These are phyloP conservation scores for Micromys minutus DNA, from an alignment of 2,113 vertebrate species.

Conservation along the genomic window DNA sequence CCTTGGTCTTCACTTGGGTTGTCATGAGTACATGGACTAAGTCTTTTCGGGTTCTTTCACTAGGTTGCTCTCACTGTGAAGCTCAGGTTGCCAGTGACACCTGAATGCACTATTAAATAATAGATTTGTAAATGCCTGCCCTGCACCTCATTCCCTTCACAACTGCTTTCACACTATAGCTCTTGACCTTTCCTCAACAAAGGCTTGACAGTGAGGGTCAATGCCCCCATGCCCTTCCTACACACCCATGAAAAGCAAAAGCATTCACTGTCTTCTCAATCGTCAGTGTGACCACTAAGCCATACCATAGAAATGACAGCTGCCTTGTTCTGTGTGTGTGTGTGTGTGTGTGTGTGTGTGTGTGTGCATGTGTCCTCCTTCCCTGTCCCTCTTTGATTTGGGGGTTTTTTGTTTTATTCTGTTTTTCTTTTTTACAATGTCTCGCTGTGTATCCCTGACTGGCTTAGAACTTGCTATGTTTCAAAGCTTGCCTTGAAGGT, in stretches of 20 bases:
- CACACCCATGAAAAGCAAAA: not conserved
- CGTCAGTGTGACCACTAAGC: not conserved
- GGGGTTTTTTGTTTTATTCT: not conserved
- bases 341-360: not conserved
- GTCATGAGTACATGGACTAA: not conserved
- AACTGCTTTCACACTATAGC: slow-evolving; percentile 7
- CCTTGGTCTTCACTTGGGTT: not conserved
- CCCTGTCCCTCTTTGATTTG: no score
- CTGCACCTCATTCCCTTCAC: slow-evolving; percentile 30
- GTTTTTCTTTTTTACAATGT: not conserved
- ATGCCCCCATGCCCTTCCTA: not conserved
- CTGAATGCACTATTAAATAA: slow-evolving; percentile 6
- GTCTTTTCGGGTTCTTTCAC: slow-evolving; percentile 45
- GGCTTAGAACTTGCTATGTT: not conserved
- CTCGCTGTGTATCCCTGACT: not conserved
- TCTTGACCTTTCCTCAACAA: not conserved
- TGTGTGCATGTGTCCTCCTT: not conserved
- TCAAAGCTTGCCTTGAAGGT: not conserved
- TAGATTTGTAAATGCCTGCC: not conserved
- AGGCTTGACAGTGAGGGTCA: not conserved
- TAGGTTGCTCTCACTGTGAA: not conserved
- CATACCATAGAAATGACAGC: no score
- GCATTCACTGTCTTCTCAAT: not conserved
- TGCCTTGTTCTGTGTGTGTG: not conserved
- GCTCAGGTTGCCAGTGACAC: not conserved